phyloP scores from a whole-genome alignment of 2,797 vertebrate species.

The Betta splendens region DNA sequence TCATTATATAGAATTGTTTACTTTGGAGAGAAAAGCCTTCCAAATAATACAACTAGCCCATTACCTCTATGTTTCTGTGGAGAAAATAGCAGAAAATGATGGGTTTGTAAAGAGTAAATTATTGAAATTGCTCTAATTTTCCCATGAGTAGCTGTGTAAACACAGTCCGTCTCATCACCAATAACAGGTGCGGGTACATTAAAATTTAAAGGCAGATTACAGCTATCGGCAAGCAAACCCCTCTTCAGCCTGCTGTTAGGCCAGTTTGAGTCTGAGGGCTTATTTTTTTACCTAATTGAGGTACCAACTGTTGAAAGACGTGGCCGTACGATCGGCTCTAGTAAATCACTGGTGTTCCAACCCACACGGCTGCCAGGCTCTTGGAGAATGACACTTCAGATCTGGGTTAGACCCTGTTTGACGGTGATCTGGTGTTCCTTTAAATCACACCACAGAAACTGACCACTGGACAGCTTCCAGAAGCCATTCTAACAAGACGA shows the following conservation, averaged over 20 bases:
- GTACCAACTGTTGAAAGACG: constrained; percentile 6
- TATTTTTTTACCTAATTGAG: constrained; percentile 3
- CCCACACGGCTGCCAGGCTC: background rate
- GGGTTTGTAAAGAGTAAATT: constrained; percentile 25
- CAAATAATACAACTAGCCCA: background rate
- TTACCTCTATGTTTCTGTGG: background rate
- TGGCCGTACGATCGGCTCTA: background rate
- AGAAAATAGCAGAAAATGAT: constrained; percentile 12
- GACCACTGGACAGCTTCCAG: too few species aligned
- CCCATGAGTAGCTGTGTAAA: constrained; percentile 41
- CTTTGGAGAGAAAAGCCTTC: constrained; percentile 3
- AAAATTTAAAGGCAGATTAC: constrained; percentile 49
- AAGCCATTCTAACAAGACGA: too few species aligned
- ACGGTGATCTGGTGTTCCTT: too few species aligned
- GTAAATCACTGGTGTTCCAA: constrained; percentile 31
- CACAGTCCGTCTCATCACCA: constrained; percentile 27
- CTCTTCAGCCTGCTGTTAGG: constrained; percentile 10
- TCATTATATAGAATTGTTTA: background rate
- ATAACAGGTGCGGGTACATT: constrained; percentile 50
- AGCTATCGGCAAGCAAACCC: constrained; percentile 8
- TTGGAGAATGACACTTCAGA: background rate
- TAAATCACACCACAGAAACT: too few species aligned
- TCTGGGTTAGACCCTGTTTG: constrained; percentile 1
- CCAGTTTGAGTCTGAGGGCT: constrained; percentile 23
- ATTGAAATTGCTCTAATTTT: constrained; percentile 38